Percentiles rank a stretch among this genome's conserved stretches.
Evolutionary conservation across 2,888 invertebrate genomes (phyloP).

Genomic region (Balanococcus diminutus): DNA sequence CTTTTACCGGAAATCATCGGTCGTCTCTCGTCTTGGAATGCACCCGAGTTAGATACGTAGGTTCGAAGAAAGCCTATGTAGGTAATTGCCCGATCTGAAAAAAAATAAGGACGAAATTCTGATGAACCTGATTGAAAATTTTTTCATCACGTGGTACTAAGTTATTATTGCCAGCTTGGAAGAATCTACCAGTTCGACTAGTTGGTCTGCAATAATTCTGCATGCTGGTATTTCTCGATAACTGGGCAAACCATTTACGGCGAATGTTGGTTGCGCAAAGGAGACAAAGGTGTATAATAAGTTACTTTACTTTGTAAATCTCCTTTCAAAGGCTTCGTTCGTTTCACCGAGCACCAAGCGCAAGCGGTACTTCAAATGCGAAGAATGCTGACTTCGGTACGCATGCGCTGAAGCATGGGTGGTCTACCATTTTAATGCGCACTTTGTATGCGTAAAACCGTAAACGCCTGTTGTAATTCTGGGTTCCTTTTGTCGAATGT

Average conservation of each 20-base stretch:
- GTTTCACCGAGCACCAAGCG: neutral
- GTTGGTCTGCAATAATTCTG: too few relatives aligned
- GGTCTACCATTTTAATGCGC: conserved; percentile 20
- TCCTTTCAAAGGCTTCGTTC: conserved; percentile 23
- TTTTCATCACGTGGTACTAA: too few relatives aligned
- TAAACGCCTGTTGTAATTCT: conserved; percentile 30
- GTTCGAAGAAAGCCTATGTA: neutral
- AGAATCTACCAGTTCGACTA: too few relatives aligned
- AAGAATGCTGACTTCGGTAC: neutral
- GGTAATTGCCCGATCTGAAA: neutral
- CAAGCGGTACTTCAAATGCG: conserved; percentile 21
- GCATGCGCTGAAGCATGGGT: conserved; percentile 22
- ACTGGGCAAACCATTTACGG: neutral
- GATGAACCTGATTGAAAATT: too few relatives aligned
- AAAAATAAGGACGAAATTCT: too few relatives aligned
- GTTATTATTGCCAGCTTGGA: too few relatives aligned
- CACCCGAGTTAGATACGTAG: neutral
- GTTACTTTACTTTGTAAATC: neutral
- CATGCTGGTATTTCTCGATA: too few relatives aligned
- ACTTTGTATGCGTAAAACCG: conserved; percentile 38
- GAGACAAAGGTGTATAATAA: neutral
- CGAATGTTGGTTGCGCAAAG: neutral
- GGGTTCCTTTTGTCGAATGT: conserved; percentile 28
- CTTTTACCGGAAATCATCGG: conserved; percentile 32
- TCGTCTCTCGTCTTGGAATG: conserved; percentile 38